These are phyloP conservation scores for Pipistrellus nathusii DNA, from an alignment of 2,797 vertebrate genomes.

Conservation along the genomic window DNA sequence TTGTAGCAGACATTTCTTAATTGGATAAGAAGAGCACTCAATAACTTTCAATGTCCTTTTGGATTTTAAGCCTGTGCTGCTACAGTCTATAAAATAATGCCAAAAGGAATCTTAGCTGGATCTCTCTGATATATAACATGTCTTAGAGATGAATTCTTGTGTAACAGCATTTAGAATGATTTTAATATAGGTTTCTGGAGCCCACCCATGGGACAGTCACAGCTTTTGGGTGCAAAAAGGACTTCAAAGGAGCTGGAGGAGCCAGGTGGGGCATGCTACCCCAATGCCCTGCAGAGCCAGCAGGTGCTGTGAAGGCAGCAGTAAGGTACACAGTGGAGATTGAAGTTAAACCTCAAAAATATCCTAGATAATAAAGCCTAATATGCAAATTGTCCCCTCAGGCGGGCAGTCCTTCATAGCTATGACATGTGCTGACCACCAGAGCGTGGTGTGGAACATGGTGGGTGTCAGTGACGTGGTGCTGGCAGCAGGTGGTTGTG, in stretches of 20 bases:
- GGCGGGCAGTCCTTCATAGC: no score
- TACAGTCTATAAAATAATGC: neutral
- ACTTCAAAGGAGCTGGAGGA: neutral
- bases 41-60: neutral
- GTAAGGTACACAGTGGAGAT: neutral
- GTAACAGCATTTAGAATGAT: constrained; percentile 11
- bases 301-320: neutral
- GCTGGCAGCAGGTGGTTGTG: no score
- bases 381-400: no score
- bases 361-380: no score
- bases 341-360: neutral
- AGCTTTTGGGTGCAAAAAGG: neutral
- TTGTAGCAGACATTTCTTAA: constrained; percentile 2
- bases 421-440: no score
- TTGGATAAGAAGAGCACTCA: neutral
- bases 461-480: no score
- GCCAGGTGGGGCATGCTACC: neutral
- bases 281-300: neutral
- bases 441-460: no score
- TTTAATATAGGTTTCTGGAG: neutral
- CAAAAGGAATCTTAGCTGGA: neutral
- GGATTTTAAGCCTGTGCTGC: neutral
- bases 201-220: neutral
- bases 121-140: neutral
- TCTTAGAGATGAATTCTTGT: constrained; percentile 25